phyloP scores from a whole-genome alignment of 1,140 invertebrate species.

The Drosophila trapezifrons region DNA sequence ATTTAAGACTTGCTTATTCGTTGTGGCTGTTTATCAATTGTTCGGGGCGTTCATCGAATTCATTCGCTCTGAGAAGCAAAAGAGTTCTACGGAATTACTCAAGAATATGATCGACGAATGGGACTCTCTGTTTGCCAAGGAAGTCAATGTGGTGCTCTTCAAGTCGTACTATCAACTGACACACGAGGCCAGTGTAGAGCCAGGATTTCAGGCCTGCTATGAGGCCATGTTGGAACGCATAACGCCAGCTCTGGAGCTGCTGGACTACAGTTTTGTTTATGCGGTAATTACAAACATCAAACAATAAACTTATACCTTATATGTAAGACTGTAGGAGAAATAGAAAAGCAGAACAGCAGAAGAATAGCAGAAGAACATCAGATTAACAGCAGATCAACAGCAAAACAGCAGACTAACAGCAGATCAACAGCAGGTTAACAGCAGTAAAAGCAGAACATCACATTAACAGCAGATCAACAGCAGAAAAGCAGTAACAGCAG shows the following conservation, averaged over 20 bases:
- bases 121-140: constrained; percentile 86
- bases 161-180: constrained; percentile 84
- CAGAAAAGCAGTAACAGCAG: no score
- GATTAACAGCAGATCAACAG: no score
- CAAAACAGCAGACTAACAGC: no score
- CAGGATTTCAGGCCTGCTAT: constrained; percentile 48
- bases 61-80: constrained; percentile 84
- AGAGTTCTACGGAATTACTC: constrained; percentile 84
- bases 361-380: no score
- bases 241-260: constrained; percentile 52
- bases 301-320: not conserved
- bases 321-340: no score
- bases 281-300: constrained; percentile 35
- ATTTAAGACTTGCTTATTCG: constrained; percentile 85
- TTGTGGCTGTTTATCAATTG: constrained; percentile 85
- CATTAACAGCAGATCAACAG: no score
- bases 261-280: constrained; percentile 71
- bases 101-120: constrained; percentile 86
- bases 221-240: constrained; percentile 51
- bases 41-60: constrained; percentile 84
- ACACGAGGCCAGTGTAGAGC: constrained; percentile 47
- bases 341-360: no score
- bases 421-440: no score
- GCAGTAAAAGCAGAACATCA: no score
- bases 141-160: constrained; percentile 85